phyloP scores from a whole-genome alignment of 2,888 invertebrate species.

The Xiphydria camelus region DNA sequence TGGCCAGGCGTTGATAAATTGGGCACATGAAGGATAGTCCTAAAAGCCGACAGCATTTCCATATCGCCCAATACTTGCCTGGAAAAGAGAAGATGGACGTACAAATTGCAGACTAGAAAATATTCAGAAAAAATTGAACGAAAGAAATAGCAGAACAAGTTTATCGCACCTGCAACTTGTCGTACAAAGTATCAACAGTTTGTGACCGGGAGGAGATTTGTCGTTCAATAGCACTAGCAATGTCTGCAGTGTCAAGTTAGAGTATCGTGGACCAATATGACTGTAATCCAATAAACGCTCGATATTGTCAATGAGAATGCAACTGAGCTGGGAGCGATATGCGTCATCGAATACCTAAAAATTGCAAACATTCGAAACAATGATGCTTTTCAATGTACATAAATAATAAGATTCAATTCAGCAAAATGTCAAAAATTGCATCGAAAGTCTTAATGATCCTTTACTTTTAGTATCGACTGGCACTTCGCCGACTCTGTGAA shows the following conservation, averaged over 20 bases:
- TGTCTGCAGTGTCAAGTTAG: slow-evolving; percentile 95
- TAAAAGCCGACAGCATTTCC: slow-evolving; percentile 93
- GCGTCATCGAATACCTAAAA: slow-evolving; percentile 95
- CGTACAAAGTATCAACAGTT: slow-evolving; percentile 91
- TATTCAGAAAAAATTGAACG: neutral
- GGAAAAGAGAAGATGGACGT: slow-evolving; percentile 24
- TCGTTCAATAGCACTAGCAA: slow-evolving; percentile 92
- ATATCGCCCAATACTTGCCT: slow-evolving; percentile 94
- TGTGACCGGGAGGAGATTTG: slow-evolving; percentile 90
- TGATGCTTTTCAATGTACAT: neutral
- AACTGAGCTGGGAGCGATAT: slow-evolving; percentile 93
- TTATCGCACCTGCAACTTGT: slow-evolving; percentile 83
- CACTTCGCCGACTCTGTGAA: slow-evolving; percentile 96
- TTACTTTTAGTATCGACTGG: slow-evolving; percentile 87
- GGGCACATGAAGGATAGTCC: slow-evolving; percentile 88
- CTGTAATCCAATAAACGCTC: slow-evolving; percentile 97
- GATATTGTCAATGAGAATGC: slow-evolving; percentile 97
- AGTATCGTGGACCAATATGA: slow-evolving; percentile 96
- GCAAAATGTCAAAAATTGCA: neutral
- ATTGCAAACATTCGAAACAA: slow-evolving; percentile 4
- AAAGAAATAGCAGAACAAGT: neutral
- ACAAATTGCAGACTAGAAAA: neutral
- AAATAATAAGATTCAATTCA: too few species aligned
- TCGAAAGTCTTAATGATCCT: neutral
- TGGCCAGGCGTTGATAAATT: slow-evolving; percentile 86